These are phyloP conservation scores for Drosophila stalkeri DNA, from an alignment of 2,888 invertebrate genomes.

Conservation along the genomic window DNA sequence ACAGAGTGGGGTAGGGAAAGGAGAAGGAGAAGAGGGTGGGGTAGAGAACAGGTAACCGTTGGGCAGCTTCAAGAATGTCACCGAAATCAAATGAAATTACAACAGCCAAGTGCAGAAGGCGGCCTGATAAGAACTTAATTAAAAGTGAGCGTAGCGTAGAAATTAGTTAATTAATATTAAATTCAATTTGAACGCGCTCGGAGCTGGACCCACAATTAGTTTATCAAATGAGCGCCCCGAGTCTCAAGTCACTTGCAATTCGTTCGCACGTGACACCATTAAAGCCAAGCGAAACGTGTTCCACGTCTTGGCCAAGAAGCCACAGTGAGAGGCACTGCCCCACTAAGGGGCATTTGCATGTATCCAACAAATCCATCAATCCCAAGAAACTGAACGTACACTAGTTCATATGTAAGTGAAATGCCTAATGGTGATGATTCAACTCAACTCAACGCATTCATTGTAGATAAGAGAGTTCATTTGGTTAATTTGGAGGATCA, in stretches of 20 bases:
- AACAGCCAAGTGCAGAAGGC: constrained; percentile 7
- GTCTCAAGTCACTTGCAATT: constrained; percentile 24
- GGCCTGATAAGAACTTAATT: constrained; percentile 52
- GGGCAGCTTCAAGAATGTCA: constrained; percentile 31
- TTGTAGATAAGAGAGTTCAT: not conserved
- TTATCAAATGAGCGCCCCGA: constrained; percentile 67
- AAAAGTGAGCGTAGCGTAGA: constrained; percentile 58
- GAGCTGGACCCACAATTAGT: constrained; percentile 58
- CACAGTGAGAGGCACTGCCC: not conserved
- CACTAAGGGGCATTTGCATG: constrained; percentile 34
- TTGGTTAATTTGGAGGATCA: too few species aligned
- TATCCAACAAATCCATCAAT: constrained; percentile 5
- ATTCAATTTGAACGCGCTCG: constrained; percentile 65
- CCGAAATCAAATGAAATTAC: constrained; percentile 59
- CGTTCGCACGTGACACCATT: constrained; percentile 60
- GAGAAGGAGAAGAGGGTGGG: not conserved
- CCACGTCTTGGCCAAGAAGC: not conserved
- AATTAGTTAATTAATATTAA: constrained; percentile 76
- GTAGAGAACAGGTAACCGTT: not conserved
- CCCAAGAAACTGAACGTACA: not conserved
- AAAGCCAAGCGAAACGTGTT: constrained; percentile 25
- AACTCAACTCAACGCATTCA: not conserved
- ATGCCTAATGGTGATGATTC: not conserved
- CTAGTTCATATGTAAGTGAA: not conserved
- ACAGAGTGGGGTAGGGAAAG: not conserved